Evolutionary conservation across 92 coral and sea anemone species (phyloP).

Genomic region (Bergia sp.): DNA sequence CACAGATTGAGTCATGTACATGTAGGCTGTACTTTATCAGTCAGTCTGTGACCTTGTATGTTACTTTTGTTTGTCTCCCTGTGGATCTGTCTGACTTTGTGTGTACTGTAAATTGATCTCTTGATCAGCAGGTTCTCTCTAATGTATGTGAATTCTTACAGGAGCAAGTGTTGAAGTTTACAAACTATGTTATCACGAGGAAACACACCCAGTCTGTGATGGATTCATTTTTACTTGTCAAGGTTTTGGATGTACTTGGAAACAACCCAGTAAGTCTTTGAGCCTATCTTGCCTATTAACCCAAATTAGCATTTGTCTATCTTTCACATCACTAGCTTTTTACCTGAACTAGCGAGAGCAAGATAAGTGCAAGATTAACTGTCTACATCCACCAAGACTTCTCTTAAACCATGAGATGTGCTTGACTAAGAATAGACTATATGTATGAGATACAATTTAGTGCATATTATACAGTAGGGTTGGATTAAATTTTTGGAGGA

Average conservation of each 20-base stretch:
- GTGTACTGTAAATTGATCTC: no score
- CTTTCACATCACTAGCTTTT: background rate
- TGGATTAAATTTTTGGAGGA: no score
- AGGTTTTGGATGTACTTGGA: conserved; percentile 77
- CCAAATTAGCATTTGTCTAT: background rate
- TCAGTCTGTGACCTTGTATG: background rate
- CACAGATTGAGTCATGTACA: no score
- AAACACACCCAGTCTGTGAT: conserved; percentile 86
- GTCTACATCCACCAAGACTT: conserved; percentile 88
- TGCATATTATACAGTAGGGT: background rate
- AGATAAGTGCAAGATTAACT: conserved; percentile 69
- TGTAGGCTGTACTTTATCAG: background rate
- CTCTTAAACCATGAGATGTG: conserved; percentile 48
- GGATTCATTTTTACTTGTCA: conserved; percentile 66
- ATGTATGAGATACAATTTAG: background rate
- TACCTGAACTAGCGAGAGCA: conserved; percentile 27
- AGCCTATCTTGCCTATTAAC: background rate
- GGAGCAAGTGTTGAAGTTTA: conserved; percentile 95
- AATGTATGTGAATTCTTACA: conserved; percentile 25
- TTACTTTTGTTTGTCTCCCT: background rate
- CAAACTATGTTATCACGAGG: conserved; percentile 88
- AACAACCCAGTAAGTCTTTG: conserved; percentile 80
- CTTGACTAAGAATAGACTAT: background rate
- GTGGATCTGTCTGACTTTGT: background rate
- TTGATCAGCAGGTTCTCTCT: background rate